Conservation (phyloP, 2,888 invertebrate species). For the Catonia carolina region DNA sequence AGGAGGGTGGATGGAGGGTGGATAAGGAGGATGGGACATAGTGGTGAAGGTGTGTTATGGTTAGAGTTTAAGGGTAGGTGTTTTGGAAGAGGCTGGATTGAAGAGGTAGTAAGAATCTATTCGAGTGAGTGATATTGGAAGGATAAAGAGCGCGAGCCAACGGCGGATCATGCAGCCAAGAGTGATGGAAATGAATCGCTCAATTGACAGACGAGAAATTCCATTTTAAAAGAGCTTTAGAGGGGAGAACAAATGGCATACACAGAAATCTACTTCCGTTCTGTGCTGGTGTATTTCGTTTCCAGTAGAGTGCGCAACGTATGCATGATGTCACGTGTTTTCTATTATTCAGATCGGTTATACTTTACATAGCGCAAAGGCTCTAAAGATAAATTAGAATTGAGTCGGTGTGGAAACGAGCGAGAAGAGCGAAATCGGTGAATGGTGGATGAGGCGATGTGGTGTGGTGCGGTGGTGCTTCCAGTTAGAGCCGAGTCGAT, state of each 20-base stretch:
- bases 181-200: constrained; percentile 15
- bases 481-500: too few relatives aligned
- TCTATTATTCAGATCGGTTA: constrained; percentile 12
- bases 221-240: constrained; percentile 15
- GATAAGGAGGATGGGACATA: too few relatives aligned
- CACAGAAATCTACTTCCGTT: constrained; percentile 42
- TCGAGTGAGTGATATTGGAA: constrained; percentile 13
- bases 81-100: not conserved
- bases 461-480: too few relatives aligned
- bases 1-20: too few relatives aligned
- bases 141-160: constrained; percentile 7
- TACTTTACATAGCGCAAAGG: constrained; percentile 12
- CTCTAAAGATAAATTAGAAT: constrained; percentile 8
- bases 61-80: not conserved
- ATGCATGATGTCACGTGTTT: constrained; percentile 7
- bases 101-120: constrained; percentile 7
- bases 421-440: too few relatives aligned
- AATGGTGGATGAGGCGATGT: too few relatives aligned
- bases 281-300: constrained; percentile 15
- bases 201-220: constrained; percentile 14
- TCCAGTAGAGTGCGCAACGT: constrained; percentile 11
- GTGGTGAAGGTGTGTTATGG: too few relatives aligned
- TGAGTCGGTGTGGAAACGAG: too few relatives aligned
- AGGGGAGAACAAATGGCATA: constrained; percentile 40
- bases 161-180: constrained; percentile 9